Evolutionary conservation across 2,888 invertebrate genomes (phyloP), one percentile per base, ranked within the genome.

Genomic region (Synanthedon andrenaeformis): DNA sequence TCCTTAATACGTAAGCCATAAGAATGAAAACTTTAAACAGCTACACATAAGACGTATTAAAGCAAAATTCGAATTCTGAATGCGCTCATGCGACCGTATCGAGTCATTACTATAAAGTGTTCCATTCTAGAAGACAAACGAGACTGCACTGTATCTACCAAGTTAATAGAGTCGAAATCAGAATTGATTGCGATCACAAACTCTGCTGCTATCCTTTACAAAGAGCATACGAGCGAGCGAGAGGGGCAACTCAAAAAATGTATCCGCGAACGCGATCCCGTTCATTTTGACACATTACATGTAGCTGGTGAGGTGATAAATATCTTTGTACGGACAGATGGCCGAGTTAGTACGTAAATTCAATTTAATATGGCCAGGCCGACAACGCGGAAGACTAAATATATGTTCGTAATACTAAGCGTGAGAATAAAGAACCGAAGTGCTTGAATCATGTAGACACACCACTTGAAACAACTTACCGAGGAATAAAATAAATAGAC

Each of bases 51-150:
- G 71, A 69, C 79, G 58, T 79, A 80, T 49, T 57, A 57, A 58
- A 54, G 62, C 57, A 63, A 61, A 67, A 64, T 53, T 56, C 61
- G 57, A 67, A 67, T 65, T 74, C 70, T 78, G 77, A 84, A 84
- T 82, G 85, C 82, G 84, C 74, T 81, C 85, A 85, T 79, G 84
- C 82, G 80, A 86, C 85, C 86, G 83, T 84, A 82, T 78, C 84
- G 72, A 83, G 80, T 74, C 78, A 83, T 82, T 80, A 79, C 77
- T 77, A 83, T 83, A 78, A 80, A 79, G 74, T 78, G 69, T 70
- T 73, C 62, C 65, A 65, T 58, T 60, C 65, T 48, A 55, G 62
- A 70, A 69, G 70, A 70, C 72, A 77, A 64, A 70, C 73, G 59
- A 76, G 78, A 77, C 59, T 76, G 66, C 63, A 76, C 82, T 75